Evolutionary conservation across 2,797 vertebrate genomes (phyloP), one percentile per base, ranked within the genome.

Genomic region (Gymnothorax javanicus): DNA sequence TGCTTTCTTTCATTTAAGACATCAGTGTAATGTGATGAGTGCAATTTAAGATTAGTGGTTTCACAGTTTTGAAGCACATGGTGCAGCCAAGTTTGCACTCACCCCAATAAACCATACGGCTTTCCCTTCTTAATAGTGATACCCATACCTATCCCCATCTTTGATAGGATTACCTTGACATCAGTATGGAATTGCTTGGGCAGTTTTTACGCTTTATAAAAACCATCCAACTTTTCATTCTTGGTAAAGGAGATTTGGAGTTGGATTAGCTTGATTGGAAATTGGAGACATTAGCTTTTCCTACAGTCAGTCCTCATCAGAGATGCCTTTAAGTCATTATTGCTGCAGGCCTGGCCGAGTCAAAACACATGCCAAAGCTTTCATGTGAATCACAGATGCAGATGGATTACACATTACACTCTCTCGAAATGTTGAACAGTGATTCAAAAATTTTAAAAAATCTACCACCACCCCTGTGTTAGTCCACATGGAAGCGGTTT

Each of bases 401-500:
- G 60, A 56, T 52, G 84, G 84, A 11, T 33, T 73, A 85, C 84
- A 71, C 67, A 11, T 33, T 73, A 85, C 84, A 71, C 67, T 11
- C 67, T 73, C 67, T 27, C 23, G 20, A 54, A 54, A 85, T 4
- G 15, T n/a, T 27, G 9, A 85, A 71, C 23, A 85, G 84, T 3
- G 50, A 71, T 85, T 52, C 62, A 58, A 27, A 85, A 69, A 25
- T 43, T 12, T 17, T 17, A 4, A 62, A 17, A 20, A 71, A 20
- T 33, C 50, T 58, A 23, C n/a, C 84, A 56, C 27, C 64, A 56
- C 62, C 43, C n/a, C 62, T 84, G 84, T 54, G 23, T 0, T 43
- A 8, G 6, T 56, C 62, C 84, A 85, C 20, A 73, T 85, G 84
- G 84, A 57, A 73, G 84, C 25, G n/a, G 73, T 85, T 85, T 73